Base-by-base conservation (phyloP, 2,797 vertebrate species). In the Acanthurus leucopareius region DNA sequence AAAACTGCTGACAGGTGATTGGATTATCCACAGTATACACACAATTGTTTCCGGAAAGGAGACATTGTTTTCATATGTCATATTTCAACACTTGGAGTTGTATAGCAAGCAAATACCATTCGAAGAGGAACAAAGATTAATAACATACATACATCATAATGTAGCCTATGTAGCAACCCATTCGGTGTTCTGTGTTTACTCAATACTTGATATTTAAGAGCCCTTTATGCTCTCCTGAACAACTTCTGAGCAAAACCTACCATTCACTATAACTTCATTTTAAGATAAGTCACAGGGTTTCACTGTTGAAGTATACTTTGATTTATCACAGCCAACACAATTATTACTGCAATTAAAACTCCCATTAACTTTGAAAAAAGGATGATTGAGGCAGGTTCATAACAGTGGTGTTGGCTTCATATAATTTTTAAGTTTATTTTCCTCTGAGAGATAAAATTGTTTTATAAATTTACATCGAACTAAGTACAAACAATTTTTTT, bases 301-400 rank as follows among this genome's bases (percentile, higher is more conserved):
- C 35, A 51, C 20, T 25, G 45, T 48, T 58, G 53, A 73, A 67
- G 67, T 61, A 10, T 20, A 16, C 38, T 79, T 28, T 48, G 16
- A 80, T 72, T 59, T 28, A 83, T 59, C 69, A 6, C 51, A 20
- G 17, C 49, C 66, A 71, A 28, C 60, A 80, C 40, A 60, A 65
- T 79, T 66, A 73, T 22, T 67, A 69, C 35, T 54, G 44, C 62
- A 82, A 75, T 71, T 83, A 84, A 79, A 78, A 75, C 51, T 75
- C 17, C 64, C n/a, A 66, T 44, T 58, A 69, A 70, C 62, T 85
- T 80, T 48, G 53, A 63, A 45, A 66, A 76, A 82, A 71, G 77
- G 60, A 59, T 5, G 38, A 58, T 49, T 59, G 59, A 80, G 81
- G 69, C n/a, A 13, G 51, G 64, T 65, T 86, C 44, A 52, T 67